phyloP scores from a whole-genome alignment of 2,113 vertebrate genomes.

The Podarcis muralis region DNA sequence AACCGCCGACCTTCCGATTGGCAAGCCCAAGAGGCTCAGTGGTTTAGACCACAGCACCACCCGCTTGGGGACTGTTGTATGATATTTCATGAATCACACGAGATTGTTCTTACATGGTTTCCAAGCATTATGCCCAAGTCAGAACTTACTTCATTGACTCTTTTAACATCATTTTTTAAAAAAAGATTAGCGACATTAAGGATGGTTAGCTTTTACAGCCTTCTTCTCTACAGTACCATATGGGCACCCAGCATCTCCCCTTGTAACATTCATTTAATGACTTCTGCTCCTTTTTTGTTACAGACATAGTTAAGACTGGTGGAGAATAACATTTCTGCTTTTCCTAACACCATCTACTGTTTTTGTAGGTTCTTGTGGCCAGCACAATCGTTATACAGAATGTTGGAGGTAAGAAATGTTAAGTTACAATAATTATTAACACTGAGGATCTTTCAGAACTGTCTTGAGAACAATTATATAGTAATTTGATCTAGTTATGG shows the following conservation, averaged over 20 bases:
- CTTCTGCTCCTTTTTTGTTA: slow-evolving; percentile 47
- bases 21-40: too few species aligned
- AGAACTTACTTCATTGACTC: not conserved
- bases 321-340: not conserved
- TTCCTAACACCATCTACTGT: slow-evolving; percentile 56
- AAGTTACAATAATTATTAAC: not conserved
- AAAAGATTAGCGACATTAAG: too few species aligned
- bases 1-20: too few species aligned
- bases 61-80: too few species aligned
- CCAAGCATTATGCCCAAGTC: not conserved
- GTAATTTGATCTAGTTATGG: not conserved
- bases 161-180: too few species aligned
- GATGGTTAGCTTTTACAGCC: not conserved
- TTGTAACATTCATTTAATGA: not conserved
- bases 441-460: not conserved
- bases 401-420: slow-evolving; percentile 88
- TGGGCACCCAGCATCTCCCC: slow-evolving; percentile 13
- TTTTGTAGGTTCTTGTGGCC: slow-evolving; percentile 86
- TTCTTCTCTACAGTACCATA: not conserved
- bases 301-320: slow-evolving; percentile 21
- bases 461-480: not conserved
- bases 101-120: not conserved
- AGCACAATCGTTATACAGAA: slow-evolving; percentile 91
- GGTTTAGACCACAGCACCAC: too few species aligned
- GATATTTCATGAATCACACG: not conserved